Conservation (phyloP, 2,113 vertebrate species). For the Prolemur simus region DNA sequence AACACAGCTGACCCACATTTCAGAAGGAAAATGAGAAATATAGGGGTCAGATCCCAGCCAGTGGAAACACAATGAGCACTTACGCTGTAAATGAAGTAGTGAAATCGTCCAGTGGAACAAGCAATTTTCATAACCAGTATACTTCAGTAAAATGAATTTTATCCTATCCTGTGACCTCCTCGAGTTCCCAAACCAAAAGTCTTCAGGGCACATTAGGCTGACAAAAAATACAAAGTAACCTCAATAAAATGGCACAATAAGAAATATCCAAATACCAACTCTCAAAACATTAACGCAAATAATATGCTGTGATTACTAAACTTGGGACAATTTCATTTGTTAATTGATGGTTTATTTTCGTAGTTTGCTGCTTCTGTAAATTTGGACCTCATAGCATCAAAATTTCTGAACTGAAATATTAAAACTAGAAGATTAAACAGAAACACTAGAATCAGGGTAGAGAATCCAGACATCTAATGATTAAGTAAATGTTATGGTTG, state of each 20-base stretch:
- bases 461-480: neutral
- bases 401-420: conserved; percentile 17
- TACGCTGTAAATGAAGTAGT: conserved; percentile 70
- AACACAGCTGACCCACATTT: conserved; percentile 68
- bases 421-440: neutral
- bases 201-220: conserved; percentile 56
- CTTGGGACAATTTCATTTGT: neutral
- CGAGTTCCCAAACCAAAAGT: conserved; percentile 64
- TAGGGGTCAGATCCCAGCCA: conserved; percentile 72
- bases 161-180: conserved; percentile 62
- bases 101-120: conserved; percentile 74
- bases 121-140: conserved; percentile 76
- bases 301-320: neutral
- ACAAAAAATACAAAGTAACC: neutral
- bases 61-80: conserved; percentile 62
- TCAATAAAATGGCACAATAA: neutral
- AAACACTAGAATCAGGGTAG: neutral
- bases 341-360: neutral
- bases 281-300: neutral
- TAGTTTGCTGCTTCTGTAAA: neutral
- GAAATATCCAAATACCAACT: neutral
- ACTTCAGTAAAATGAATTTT: conserved; percentile 71
- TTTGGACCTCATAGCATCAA: neutral
- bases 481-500: neutral
- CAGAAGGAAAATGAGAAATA: conserved; percentile 75